A percentile compares a stretch with the other conserved stretches of the same genome.
phyloP scores from a whole-genome alignment of 2,888 invertebrate species.

The Digitonthophagus gazella region DNA sequence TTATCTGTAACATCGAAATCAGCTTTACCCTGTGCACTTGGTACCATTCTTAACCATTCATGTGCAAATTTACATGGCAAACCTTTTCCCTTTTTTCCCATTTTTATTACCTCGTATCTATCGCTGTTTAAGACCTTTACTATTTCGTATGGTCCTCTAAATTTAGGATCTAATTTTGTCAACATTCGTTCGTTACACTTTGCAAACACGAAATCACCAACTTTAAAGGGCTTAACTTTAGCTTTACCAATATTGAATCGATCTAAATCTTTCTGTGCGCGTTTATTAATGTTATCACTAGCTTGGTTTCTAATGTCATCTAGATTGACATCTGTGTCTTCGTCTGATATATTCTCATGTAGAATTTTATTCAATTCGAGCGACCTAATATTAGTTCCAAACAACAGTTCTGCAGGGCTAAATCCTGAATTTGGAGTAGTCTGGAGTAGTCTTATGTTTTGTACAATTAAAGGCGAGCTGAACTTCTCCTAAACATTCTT shows the following conservation, averaged over 20 bases:
- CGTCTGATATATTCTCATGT: no score
- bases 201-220: neutral
- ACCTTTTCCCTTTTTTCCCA: constrained; percentile 1
- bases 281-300: neutral
- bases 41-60: constrained; percentile 1
- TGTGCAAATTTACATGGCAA: neutral
- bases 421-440: no score
- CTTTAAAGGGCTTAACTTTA: constrained; percentile 1
- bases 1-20: neutral
- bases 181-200: constrained; percentile 2
- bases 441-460: constrained; percentile 17
- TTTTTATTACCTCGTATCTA: neutral
- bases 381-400: no score
- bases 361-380: no score
- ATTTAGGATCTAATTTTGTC: constrained; percentile 7
- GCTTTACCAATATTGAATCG: constrained; percentile 1
- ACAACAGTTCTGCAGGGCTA: constrained; percentile 19
- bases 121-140: constrained; percentile 10
- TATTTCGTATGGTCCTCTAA: constrained; percentile 7
- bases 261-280: neutral
- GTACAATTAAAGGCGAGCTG: constrained; percentile 8
- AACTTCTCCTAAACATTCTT: constrained; percentile 5
- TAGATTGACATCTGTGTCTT: no score
- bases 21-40: neutral
- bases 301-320: neutral